These are phyloP conservation scores for Drosophila chauvacae DNA, from an alignment of 1,140 invertebrate genomes.

Conservation along the genomic window DNA sequence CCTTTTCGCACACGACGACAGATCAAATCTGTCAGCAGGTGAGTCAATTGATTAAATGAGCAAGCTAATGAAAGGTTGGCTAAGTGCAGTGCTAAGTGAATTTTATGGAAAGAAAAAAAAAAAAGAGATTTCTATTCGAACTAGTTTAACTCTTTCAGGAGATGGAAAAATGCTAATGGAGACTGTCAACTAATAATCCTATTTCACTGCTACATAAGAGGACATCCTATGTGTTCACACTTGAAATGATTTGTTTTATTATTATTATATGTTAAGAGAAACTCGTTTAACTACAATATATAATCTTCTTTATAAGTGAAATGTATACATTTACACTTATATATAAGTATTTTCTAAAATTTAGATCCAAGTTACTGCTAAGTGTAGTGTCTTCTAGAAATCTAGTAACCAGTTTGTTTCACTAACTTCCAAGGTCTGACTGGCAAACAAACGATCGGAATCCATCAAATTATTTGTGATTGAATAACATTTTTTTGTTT, in stretches of 20 bases:
- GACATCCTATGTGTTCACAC: too few species aligned
- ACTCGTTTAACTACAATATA: too few species aligned
- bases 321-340: too few species aligned
- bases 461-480: conserved; percentile 29
- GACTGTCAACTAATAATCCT: too few species aligned
- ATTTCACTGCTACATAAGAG: too few species aligned
- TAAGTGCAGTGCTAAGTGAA: conserved; percentile 17
- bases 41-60: conserved; percentile 32
- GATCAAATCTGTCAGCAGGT: conserved; percentile 33
- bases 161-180: too few species aligned
- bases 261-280: too few species aligned
- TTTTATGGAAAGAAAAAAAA: neutral
- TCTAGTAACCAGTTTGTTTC: neutral
- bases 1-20: too few species aligned
- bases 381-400: neutral
- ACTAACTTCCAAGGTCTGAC: neutral
- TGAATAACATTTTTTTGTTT: neutral
- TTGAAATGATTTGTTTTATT: too few species aligned
- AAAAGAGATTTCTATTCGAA: neutral
- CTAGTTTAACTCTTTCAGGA: neutral
- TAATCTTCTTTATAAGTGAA: too few species aligned
- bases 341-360: neutral
- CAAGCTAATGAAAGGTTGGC: conserved; percentile 27
- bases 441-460: neutral
- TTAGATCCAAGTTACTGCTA: neutral